Base-by-base conservation (phyloP, 1,140 invertebrate genomes). In the Anadara kagoshimensis region DNA sequence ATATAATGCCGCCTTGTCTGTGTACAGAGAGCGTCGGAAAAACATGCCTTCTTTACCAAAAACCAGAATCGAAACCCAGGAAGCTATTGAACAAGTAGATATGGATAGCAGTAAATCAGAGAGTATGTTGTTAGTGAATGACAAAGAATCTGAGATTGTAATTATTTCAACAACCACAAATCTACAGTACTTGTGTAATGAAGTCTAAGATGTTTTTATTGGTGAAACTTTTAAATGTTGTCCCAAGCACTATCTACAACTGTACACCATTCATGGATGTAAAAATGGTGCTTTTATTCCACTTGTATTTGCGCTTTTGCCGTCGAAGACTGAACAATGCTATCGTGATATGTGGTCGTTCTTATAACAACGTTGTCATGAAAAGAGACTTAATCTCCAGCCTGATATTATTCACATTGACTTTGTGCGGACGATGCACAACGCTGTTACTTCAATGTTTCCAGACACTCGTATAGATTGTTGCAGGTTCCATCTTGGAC, bases 251-350 rank as follows among this genome's bases (percentile, higher is more conserved):
- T 53, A n/a, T n/a, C 22, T 53, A n/a, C 51, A 56, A n/a, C n/a
- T n/a, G n/a, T n/a, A n/a, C n/a, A n/a, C n/a, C n/a, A 41, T 59
- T 59, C 57, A 59, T 59, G 57, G 26, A 59, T 59, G 26, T 41
- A 59, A 41, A 18, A 59, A 59, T 18, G 57, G 57, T 8, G 43
- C 36, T n/a, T 59, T 41, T 59, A 18, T 59, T 14, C 57, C 57
- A 14, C n/a, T 59, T 12, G 26, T 59, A 18, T 59, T 41, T 41
- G 29, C 18, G 20, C 54, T 59, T 36, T 59, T 59, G 57, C 57
- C 57, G 4, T 7, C 5, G n/a, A 59, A 59, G 18, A 24, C 26
- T 41, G 7, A 59, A 18, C 26, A 59, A 10, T 41, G 26, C 20
- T 59, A 59, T 16, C 12, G 3, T 41, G 29, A 59, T 10, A 41